Percentiles rank a stretch among this genome's conserved stretches.
Conservation (phyloP, 2,888 invertebrate species). For the Ecdyonurus torrentis region DNA sequence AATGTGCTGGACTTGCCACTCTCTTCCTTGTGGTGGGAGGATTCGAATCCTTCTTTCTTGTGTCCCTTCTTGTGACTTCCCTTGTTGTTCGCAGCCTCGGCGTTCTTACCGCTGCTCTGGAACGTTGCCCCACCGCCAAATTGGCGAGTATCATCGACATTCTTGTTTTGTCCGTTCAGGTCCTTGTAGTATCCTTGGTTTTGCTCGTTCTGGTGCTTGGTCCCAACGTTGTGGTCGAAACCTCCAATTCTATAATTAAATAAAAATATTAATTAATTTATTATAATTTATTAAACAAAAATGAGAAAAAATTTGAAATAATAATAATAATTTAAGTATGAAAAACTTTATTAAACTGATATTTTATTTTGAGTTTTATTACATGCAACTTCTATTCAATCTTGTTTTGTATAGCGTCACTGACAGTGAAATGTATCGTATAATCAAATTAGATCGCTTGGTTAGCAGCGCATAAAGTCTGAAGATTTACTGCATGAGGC, state of each 20-base stretch:
- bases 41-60: conserved; percentile 61
- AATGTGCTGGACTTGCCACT: conserved; percentile 65
- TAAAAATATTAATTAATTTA: too few species aligned
- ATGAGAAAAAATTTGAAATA: too few species aligned
- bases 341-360: too few species aligned
- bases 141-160: conserved; percentile 11
- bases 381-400: too few species aligned
- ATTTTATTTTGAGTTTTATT: too few species aligned
- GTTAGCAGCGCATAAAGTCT: too few species aligned
- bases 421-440: too few species aligned
- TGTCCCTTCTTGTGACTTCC: conserved; percentile 62
- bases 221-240: conserved; percentile 1
- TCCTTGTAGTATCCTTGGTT: conserved; percentile 7
- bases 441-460: too few species aligned
- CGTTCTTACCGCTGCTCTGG: conserved; percentile 8
- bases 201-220: conserved; percentile 5
- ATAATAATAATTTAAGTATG: too few species aligned
- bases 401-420: too few species aligned
- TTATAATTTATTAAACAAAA: too few species aligned
- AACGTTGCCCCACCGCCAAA: conserved; percentile 24
- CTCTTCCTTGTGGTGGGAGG: conserved; percentile 67
- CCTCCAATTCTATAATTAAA: not conserved
- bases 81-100: conserved; percentile 46
- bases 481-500: too few species aligned
- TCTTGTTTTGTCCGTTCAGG: conserved; percentile 7